phyloP scores from a whole-genome alignment of 2,888 invertebrate species.

The Ormia ochracea region DNA sequence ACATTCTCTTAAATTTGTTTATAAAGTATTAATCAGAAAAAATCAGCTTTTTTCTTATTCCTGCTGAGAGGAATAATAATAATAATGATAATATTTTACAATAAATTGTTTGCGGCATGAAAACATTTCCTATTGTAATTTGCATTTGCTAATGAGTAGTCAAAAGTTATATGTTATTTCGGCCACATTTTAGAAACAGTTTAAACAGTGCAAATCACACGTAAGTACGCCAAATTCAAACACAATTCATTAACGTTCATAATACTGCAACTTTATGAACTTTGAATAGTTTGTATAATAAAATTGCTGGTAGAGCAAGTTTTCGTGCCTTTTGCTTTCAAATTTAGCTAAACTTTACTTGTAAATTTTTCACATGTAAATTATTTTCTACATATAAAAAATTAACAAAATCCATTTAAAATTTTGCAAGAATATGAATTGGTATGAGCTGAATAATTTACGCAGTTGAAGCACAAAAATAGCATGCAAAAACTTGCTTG shows the following conservation, averaged over 20 bases:
- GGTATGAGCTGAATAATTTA: background rate
- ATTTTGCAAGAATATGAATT: background rate
- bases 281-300: slow-evolving; percentile 28
- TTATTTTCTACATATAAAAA: slow-evolving; percentile 14
- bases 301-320: background rate
- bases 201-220: no score
- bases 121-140: no score
- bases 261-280: slow-evolving; percentile 20
- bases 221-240: background rate
- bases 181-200: no score
- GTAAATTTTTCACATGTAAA: slow-evolving; percentile 49
- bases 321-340: background rate
- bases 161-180: no score
- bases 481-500: background rate
- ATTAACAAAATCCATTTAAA: slow-evolving; percentile 20
- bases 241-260: background rate
- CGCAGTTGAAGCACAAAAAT: background rate
- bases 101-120: no score
- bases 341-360: slow-evolving; percentile 52
- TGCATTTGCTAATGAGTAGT: no score
- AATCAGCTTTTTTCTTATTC: no score
- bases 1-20: no score
- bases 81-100: no score
- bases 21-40: no score
- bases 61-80: no score